phyloP scores from a whole-genome alignment of 2,888 invertebrate genomes.

The Drosophila histrio region DNA sequence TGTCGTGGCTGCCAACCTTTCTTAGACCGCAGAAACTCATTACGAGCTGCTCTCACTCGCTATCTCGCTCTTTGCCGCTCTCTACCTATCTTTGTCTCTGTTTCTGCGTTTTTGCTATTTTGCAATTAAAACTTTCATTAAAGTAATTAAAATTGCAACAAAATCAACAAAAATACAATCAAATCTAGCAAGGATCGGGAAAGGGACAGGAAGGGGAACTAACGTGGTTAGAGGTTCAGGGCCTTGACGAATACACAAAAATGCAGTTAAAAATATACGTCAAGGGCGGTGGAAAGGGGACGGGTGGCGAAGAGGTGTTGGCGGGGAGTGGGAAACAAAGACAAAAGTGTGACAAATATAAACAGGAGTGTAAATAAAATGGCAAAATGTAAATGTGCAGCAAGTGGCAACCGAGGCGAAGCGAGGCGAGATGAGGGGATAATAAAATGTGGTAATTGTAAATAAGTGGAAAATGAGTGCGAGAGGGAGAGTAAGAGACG shows the following conservation, averaged over 20 bases:
- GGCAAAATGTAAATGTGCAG: constrained; percentile 57
- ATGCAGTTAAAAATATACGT: constrained; percentile 69
- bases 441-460: constrained; percentile 81
- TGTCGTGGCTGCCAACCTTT: constrained; percentile 70
- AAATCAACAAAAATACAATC: constrained; percentile 80
- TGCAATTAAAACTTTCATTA: constrained; percentile 84
- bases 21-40: constrained; percentile 80
- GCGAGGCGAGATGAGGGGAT: constrained; percentile 31
- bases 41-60: constrained; percentile 40
- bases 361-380: constrained; percentile 79
- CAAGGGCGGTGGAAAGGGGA: constrained; percentile 5
- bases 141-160: constrained; percentile 83
- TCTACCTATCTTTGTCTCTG: constrained; percentile 6
- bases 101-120: constrained; percentile 74
- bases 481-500: constrained; percentile 6
- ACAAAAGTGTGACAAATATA: constrained; percentile 79
- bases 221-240: constrained; percentile 42
- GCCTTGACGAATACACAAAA: constrained; percentile 75
- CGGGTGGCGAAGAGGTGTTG: neutral
- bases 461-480: constrained; percentile 78
- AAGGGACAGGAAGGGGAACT: neutral
- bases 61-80: constrained; percentile 13
- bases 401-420: neutral
- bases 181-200: constrained; percentile 43
- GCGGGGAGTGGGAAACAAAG: constrained; percentile 38